Base-by-base conservation (phyloP, 2,888 invertebrate genomes). In the Volucella zonaria region DNA sequence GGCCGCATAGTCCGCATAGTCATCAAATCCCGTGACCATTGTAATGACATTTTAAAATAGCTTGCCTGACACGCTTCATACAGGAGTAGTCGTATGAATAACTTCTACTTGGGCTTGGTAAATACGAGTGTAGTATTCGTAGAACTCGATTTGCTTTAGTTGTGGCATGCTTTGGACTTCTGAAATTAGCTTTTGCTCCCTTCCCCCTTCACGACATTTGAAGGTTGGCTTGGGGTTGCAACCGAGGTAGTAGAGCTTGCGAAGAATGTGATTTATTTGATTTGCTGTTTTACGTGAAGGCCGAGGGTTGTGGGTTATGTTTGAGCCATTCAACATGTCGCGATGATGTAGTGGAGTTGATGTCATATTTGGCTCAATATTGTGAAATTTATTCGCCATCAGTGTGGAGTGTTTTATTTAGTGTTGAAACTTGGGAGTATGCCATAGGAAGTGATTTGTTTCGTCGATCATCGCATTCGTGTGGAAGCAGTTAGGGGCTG, bases 211-310 rank as follows among this genome's bases (percentile, higher is more conserved):
- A 11, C 10, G 52, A 1, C 15, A 23, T 31, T 8, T 15, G n/a
- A 59, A 15, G 42, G 14, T 42, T 62, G 43, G 18, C 49, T 18
- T 18, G 52, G 51, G 31, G 42, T 42, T 62, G 11, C 14, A 51
- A 42, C 18, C 38, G 14, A 23, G 52, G 31, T 47, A n/a, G 31
- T 47, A n/a, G 14, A 67, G 1, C 14, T 62, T 56, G 43, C 77
- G 77, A 73, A 77, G 73, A 73, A 77, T 77, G 82, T 82, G 73
- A 82, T 82, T 82, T 82, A 82, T 73, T 73, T 77, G 77, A 82
- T 82, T 82, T 6, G 82, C 77, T 77, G 77, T 68, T 73, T 77
- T 68, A 73, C 62, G 31, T 31, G 31, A 31, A 6, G 31, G 77
- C 82, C 56, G 18, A 73, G 82, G 67, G 73, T 64, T 77, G 82